Conservation (phyloP, 2,888 invertebrate species). For the Drosophila picticornis region DNA sequence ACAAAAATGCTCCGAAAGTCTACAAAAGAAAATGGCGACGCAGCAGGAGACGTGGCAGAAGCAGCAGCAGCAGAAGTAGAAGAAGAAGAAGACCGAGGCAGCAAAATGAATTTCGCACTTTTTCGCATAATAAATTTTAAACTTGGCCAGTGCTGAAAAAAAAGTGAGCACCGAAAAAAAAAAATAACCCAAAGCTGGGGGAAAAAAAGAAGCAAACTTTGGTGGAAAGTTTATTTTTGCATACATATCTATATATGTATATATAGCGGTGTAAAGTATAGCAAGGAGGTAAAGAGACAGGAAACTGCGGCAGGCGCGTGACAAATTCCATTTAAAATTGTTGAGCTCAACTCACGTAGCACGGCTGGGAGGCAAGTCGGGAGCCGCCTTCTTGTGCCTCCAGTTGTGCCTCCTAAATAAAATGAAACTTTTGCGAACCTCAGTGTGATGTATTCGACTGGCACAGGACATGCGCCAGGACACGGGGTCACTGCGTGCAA, state of each 20-base stretch:
- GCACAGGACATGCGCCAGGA: slow-evolving; percentile 53
- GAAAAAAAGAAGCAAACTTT: slow-evolving; percentile 67
- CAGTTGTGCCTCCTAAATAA: slow-evolving; percentile 64
- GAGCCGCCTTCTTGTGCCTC: slow-evolving; percentile 38
- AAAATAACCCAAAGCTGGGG: slow-evolving; percentile 45
- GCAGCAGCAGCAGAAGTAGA: slow-evolving; percentile 20
- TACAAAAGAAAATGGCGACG: slow-evolving; percentile 74
- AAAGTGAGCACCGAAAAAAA: slow-evolving; percentile 38
- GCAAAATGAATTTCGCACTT: slow-evolving; percentile 85
- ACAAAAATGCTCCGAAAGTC: slow-evolving; percentile 75
- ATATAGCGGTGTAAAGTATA: slow-evolving; percentile 10
- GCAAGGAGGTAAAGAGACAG: not conserved
- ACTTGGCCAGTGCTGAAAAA: slow-evolving; percentile 70
- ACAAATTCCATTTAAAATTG: slow-evolving; percentile 83
- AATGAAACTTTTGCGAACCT: slow-evolving; percentile 79
- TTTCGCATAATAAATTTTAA: slow-evolving; percentile 85
- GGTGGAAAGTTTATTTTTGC: slow-evolving; percentile 80
- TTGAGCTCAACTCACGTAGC: slow-evolving; percentile 74
- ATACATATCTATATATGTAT: slow-evolving; percentile 54
- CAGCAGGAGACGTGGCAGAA: slow-evolving; percentile 63
- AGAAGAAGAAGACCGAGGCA: slow-evolving; percentile 57
- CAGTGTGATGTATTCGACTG: slow-evolving; percentile 77
- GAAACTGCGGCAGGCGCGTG: slow-evolving; percentile 67
- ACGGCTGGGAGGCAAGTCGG: slow-evolving; percentile 12
- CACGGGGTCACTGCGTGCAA: slow-evolving; percentile 9